Evolutionary conservation across 1,140 invertebrate genomes (phyloP).

Genomic region (Drosophila mauritiana): DNA sequence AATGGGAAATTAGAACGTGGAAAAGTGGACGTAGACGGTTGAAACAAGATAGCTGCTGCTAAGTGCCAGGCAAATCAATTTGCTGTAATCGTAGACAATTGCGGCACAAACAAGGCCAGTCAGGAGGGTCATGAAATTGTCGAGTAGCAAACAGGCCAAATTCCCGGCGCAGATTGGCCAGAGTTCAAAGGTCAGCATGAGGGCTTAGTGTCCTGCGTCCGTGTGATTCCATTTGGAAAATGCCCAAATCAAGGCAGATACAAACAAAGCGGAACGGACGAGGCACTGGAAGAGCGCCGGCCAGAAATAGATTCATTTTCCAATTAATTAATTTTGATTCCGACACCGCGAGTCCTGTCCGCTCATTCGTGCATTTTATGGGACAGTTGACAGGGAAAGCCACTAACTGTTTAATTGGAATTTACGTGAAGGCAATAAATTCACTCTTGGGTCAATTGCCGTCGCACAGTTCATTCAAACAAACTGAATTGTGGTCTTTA

Average conservation of each 20-base stretch:
- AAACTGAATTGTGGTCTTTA: conserved; percentile 15
- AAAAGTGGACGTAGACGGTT: conserved; percentile 23
- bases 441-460: conserved; percentile 30
- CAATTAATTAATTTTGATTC: conserved; percentile 80
- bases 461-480: conserved; percentile 18
- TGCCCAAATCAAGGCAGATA: conserved; percentile 37
- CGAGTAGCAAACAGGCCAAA: conserved; percentile 45
- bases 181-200: conserved; percentile 41
- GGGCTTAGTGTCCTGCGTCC: conserved; percentile 12
- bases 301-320: conserved; percentile 66
- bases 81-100: conserved; percentile 62
- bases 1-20: not conserved
- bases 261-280: conserved; percentile 8
- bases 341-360: conserved; percentile 32
- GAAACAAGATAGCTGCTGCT: conserved; percentile 53
- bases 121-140: conserved; percentile 26
- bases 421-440: conserved; percentile 58
- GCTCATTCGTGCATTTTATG: conserved; percentile 44
- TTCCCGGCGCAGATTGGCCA: conserved; percentile 19
- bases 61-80: conserved; percentile 62
- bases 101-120: not conserved
- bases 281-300: not conserved
- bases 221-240: conserved; percentile 48
- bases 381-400: conserved; percentile 69
- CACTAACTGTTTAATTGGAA: conserved; percentile 76